Conservation (phyloP, 2,113 vertebrate species). For the Hippoglossus stenolepis region DNA sequence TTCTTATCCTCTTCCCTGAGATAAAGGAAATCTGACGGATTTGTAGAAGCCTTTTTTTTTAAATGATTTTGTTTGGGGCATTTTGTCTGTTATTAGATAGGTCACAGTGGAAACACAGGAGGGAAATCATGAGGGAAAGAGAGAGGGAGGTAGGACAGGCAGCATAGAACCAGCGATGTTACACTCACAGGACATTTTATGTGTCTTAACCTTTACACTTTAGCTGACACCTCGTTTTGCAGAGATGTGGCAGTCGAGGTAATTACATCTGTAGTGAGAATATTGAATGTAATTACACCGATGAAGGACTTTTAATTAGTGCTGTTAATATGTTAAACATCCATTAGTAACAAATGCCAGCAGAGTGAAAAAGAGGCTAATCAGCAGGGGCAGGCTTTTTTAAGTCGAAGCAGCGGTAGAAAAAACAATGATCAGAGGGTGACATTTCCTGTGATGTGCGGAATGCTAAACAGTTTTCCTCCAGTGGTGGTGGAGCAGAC, state of each 20-base stretch:
- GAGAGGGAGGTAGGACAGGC: too few relatives aligned
- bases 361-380: background rate
- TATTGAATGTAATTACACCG: background rate
- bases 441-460: constrained; percentile 10
- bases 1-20: background rate
- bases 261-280: background rate
- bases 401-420: background rate
- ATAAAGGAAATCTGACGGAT: constrained; percentile 24
- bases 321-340: background rate
- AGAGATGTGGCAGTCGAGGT: background rate
- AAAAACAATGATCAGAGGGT: background rate
- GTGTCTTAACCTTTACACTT: background rate
- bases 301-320: background rate
- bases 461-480: constrained; percentile 23
- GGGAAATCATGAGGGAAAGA: background rate
- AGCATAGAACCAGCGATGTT: background rate
- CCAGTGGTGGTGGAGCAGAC: constrained; percentile 13
- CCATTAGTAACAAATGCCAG: background rate
- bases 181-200: background rate
- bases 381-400: background rate
- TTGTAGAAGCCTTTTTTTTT: background rate
- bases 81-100: constrained; percentile 12
- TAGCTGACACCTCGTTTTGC: background rate
- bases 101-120: constrained; percentile 5
- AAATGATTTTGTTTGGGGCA: background rate